Percentiles rank a stretch among this genome's conserved stretches.
phyloP scores from a whole-genome alignment of 1,140 invertebrate species.

The Trichomalopsis sarcophagae region DNA sequence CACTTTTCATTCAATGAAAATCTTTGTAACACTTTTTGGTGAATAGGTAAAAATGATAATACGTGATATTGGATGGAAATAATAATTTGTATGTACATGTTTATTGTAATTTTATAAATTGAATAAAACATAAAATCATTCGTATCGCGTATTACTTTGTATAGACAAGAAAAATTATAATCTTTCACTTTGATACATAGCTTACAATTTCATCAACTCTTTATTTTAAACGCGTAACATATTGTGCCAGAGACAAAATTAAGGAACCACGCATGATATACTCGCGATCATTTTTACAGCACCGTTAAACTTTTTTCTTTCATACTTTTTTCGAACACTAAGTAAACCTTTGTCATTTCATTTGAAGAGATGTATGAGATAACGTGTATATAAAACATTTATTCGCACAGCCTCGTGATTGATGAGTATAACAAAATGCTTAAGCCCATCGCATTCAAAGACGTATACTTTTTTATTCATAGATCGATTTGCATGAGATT shows the following conservation, averaged over 20 bases:
- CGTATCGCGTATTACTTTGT: slow-evolving; percentile 8
- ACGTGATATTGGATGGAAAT: not conserved
- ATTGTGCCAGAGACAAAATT: slow-evolving; percentile 40
- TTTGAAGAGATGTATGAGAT: slow-evolving; percentile 44
- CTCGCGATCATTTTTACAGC: slow-evolving; percentile 29
- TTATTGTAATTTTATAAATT: slow-evolving; percentile 38
- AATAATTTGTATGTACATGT: slow-evolving; percentile 41
- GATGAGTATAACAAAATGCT: slow-evolving; percentile 55
- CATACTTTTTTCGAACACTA: slow-evolving; percentile 24
- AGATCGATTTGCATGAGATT: slow-evolving; percentile 29
- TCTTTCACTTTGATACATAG: slow-evolving; percentile 5
- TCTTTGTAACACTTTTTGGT: not conserved
- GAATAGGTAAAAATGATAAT: not conserved
- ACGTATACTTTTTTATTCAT: slow-evolving; percentile 32
- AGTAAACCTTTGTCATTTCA: slow-evolving; percentile 44
- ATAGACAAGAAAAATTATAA: slow-evolving; percentile 25
- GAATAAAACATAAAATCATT: slow-evolving; percentile 41
- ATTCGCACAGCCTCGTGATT: slow-evolving; percentile 56
- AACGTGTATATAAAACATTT: slow-evolving; percentile 52
- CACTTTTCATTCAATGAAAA: not conserved
- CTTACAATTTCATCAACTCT: slow-evolving; percentile 23
- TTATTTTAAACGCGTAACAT: not conserved
- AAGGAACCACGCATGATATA: slow-evolving; percentile 42
- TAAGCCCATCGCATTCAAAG: slow-evolving; percentile 45
- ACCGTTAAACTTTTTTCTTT: slow-evolving; percentile 23